A percentile compares a stretch with the other conserved stretches of the same genome.
Conservation (phyloP, 2,797 vertebrate genomes). For the Hydrocynus forskahlii region DNA sequence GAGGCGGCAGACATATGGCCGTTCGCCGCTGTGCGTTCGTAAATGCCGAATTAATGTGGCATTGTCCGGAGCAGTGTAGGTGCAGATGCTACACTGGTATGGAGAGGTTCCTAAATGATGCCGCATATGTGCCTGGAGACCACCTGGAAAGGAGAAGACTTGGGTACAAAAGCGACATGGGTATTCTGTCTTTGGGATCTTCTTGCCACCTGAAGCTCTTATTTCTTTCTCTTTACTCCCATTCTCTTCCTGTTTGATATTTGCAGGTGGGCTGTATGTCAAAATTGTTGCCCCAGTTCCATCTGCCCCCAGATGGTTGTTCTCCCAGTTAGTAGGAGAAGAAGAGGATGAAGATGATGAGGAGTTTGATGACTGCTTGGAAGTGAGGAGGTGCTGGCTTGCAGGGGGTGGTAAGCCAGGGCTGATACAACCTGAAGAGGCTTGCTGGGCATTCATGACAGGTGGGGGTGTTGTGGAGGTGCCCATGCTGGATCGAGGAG, state of each 20-base stretch:
- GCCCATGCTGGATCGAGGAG: constrained; percentile 87
- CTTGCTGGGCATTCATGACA: constrained; percentile 89
- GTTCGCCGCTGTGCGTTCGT: constrained; percentile 96
- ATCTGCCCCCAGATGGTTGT: constrained; percentile 52
- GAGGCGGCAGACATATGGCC: constrained; percentile 95
- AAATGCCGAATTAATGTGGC: constrained; percentile 96
- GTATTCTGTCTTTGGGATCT: constrained; percentile 84
- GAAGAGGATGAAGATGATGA: constrained; percentile 70
- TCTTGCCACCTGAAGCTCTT: constrained; percentile 73
- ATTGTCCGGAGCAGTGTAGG: constrained; percentile 95
- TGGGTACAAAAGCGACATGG: constrained; percentile 94
- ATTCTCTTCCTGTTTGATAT: constrained; percentile 75
- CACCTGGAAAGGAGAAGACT: constrained; percentile 90
- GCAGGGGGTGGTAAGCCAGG: constrained; percentile 88
- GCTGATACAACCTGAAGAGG: constrained; percentile 91
- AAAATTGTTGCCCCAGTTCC: constrained; percentile 37
- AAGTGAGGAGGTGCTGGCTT: constrained; percentile 80
- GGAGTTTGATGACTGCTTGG: constrained; percentile 73
- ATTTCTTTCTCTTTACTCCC: constrained; percentile 77
- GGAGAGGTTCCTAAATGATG: constrained; percentile 93
- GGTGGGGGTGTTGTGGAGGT: constrained; percentile 88
- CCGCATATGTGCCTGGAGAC: constrained; percentile 92
- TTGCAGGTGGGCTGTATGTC: constrained; percentile 61
- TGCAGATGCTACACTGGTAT: constrained; percentile 96
- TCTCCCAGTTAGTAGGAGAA: constrained; percentile 66